phyloP scores from a whole-genome alignment of 2,113 vertebrate genomes.

The Collichthys lucidus region DNA sequence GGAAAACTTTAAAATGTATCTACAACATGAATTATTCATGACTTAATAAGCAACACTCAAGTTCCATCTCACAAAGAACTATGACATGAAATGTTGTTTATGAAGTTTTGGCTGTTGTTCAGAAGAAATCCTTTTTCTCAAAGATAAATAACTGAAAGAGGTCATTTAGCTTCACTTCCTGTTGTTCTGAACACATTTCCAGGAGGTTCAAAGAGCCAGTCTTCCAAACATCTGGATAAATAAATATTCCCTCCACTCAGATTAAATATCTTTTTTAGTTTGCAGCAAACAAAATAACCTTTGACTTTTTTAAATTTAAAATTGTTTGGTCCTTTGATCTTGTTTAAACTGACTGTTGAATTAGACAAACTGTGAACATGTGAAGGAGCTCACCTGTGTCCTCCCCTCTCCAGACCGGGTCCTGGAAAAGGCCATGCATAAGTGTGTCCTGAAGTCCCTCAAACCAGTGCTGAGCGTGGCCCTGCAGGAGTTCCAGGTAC shows the following conservation, averaged over 20 bases:
- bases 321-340: not conserved
- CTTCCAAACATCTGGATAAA: not conserved
- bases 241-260: not conserved
- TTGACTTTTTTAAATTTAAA: too few relatives aligned
- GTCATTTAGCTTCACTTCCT: too few relatives aligned
- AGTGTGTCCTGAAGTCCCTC: constrained; percentile 93
- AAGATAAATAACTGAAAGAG: too few relatives aligned
- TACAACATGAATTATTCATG: too few relatives aligned
- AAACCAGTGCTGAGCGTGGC: constrained; percentile 87
- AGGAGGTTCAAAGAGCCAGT: too few relatives aligned
- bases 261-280: not conserved
- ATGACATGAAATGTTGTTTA: too few relatives aligned
- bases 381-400: not conserved
- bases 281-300: not conserved
- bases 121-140: too few relatives aligned
- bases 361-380: not conserved
- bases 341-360: not conserved
- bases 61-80: too few relatives aligned
- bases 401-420: constrained; percentile 86
- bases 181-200: too few relatives aligned
- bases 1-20: too few relatives aligned
- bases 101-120: too few relatives aligned
- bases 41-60: too few relatives aligned
- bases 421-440: constrained; percentile 96
- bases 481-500: constrained; percentile 86